Percentiles rank a stretch among this genome's conserved stretches.
Conservation (phyloP, 2,797 vertebrate genomes). For the Sparus aurata region DNA sequence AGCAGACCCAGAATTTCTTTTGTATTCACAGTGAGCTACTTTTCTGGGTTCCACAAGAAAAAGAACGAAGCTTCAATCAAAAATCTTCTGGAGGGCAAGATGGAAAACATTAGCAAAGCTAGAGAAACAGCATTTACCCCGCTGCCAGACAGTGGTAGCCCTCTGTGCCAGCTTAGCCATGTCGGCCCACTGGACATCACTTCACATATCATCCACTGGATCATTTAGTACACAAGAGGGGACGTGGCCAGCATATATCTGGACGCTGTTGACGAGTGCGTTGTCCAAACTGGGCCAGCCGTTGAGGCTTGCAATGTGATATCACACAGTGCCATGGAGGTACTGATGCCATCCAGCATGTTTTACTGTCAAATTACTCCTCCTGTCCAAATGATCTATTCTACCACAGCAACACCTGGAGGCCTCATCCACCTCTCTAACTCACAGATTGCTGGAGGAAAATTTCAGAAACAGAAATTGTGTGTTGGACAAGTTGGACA, state of each 20-base stretch:
- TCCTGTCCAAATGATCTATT: slow-evolving; percentile 37
- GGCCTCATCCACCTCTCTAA: slow-evolving; percentile 12
- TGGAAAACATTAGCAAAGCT: slow-evolving; percentile 54
- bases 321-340: slow-evolving; percentile 26
- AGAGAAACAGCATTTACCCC: slow-evolving; percentile 52
- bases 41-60: slow-evolving; percentile 42
- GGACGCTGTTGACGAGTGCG: slow-evolving; percentile 28
- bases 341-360: slow-evolving; percentile 44
- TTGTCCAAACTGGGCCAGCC: slow-evolving; percentile 46
- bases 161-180: slow-evolving; percentile 46
- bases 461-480: slow-evolving; percentile 17
- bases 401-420: slow-evolving; percentile 37
- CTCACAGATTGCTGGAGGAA: slow-evolving; percentile 3
- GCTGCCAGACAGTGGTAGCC: slow-evolving; percentile 29
- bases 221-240: slow-evolving; percentile 59
- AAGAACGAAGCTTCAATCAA: slow-evolving; percentile 59
- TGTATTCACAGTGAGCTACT: slow-evolving; percentile 50
- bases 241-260: slow-evolving; percentile 30
- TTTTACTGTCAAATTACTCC: slow-evolving; percentile 54
- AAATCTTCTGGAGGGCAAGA: slow-evolving; percentile 50
- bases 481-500: slow-evolving; percentile 10
- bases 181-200: slow-evolving; percentile 60
- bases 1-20: slow-evolving; percentile 58
- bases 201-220: slow-evolving; percentile 54
- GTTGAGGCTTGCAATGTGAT: slow-evolving; percentile 34